Conservation (phyloP, 1,140 invertebrate species). For the Tetramorium simillimum region DNA sequence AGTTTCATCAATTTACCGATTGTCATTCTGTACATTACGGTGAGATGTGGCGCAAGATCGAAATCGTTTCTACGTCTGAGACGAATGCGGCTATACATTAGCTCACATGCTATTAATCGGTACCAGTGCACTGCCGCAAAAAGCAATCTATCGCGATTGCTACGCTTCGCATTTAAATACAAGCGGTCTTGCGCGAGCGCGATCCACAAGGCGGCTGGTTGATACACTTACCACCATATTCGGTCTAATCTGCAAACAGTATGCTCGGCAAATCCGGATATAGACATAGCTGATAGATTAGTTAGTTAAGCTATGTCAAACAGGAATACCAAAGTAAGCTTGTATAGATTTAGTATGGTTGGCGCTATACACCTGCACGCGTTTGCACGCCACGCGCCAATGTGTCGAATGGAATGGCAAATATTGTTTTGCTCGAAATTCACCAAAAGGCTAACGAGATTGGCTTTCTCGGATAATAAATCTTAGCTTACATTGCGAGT, state of each 20-base stretch:
- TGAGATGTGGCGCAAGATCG: neutral
- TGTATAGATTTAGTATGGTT: slow-evolving; percentile 58
- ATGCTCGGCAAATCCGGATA: slow-evolving; percentile 60
- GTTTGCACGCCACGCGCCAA: slow-evolving; percentile 52
- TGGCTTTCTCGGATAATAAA: neutral
- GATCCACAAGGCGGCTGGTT: slow-evolving; percentile 21
- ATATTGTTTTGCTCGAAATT: slow-evolving; percentile 50
- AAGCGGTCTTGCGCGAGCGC: slow-evolving; percentile 3
- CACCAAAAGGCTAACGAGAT: slow-evolving; percentile 47
- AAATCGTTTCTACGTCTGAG: neutral
- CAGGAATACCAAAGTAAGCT: slow-evolving; percentile 62
- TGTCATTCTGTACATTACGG: neutral
- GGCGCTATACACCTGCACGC: slow-evolving; percentile 46
- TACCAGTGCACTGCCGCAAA: neutral
- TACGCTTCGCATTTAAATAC: neutral
- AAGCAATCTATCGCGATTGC: slow-evolving; percentile 8
- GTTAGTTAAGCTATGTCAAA: slow-evolving; percentile 61
- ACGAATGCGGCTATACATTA: neutral
- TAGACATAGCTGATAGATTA: slow-evolving; percentile 64
- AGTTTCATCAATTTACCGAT: neutral
- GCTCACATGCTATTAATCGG: neutral
- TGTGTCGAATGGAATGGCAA: slow-evolving; percentile 48
- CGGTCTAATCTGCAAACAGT: slow-evolving; percentile 61
- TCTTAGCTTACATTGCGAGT: neutral
- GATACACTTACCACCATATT: slow-evolving; percentile 62